Base-by-base conservation (phyloP, 2,888 invertebrate genomes). In the Ctenicera cuprea region DNA sequence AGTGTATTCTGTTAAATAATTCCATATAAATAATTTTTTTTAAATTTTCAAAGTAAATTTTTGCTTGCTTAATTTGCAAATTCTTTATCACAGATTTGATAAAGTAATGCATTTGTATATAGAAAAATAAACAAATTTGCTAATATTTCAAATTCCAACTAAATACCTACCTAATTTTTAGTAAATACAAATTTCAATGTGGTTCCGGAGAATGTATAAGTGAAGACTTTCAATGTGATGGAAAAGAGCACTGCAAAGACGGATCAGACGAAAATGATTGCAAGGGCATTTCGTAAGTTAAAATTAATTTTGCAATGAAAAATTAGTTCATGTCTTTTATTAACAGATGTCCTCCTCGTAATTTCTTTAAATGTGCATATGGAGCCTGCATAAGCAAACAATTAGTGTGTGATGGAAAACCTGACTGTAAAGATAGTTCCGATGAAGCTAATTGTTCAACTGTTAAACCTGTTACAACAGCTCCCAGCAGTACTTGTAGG, bases 341-440 rank as follows among this genome's bases (percentile, higher is more conserved):
- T 78, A 80, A 3, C 57, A 85, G 87, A 1, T 90, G 90, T 76
- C 87, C 45, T 14, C 1, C 87, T 2, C 77, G 81, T 0, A 88
- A 83, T 72, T 82, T 87, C 5, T 90, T 89, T 80, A 85, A 86
- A 22, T 90, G 90, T 77, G 79, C 82, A 11, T 90, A 90, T 75
- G 90, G 90, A 11, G 90, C 88, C 3, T 90, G 90, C 77, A 84
- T 89, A 7, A 86, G 86, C 72, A 83, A 84, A 16, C 85, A 1
- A 11, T 7, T 81, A 16, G 78, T 87, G 41, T 89, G 89, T 73
- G 88, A 89, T 78, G 89, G 89, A 5, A 81, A 52, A 68, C 80
- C 81, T 8, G 84, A 89, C 73, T 89, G 89, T 76, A 76, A 37
- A 9, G 89, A 89, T 81, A 52, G 16, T 41, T 73, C 72, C 8